phyloP scores from a whole-genome alignment of 1,140 invertebrate species.

The Zaprionus taronus region DNA sequence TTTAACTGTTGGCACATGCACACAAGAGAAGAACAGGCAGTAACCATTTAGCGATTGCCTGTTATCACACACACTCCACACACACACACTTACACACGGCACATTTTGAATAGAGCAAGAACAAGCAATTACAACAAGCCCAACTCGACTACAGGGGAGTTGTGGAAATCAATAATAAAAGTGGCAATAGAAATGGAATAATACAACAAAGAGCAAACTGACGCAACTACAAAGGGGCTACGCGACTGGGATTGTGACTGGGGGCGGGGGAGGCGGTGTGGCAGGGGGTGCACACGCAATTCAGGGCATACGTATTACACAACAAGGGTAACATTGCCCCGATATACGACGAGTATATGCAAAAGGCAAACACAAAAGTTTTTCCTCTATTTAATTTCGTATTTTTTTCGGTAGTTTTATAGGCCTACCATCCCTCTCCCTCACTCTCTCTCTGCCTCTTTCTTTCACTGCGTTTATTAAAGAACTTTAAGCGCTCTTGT shows the following conservation, averaged over 20 bases:
- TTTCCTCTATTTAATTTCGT: slow-evolving; percentile 10
- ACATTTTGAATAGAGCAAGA: slow-evolving; percentile 64
- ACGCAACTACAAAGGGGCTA: slow-evolving; percentile 5
- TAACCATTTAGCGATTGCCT: slow-evolving; percentile 35
- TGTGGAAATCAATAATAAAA: slow-evolving; percentile 75
- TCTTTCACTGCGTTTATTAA: slow-evolving; percentile 28
- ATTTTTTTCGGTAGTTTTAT: slow-evolving; percentile 8
- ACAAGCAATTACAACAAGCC: slow-evolving; percentile 63
- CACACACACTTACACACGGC: slow-evolving; percentile 32
- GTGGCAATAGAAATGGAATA: slow-evolving; percentile 59
- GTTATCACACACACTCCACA: slow-evolving; percentile 35
- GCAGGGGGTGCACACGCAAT: slow-evolving; percentile 61
- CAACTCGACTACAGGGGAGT: slow-evolving; percentile 25
- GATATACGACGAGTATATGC: slow-evolving; percentile 13
- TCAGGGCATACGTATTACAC: slow-evolving; percentile 58
- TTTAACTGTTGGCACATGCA: slow-evolving; percentile 43
- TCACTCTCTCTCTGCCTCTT: slow-evolving; percentile 16
- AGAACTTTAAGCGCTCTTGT: slow-evolving; percentile 55
- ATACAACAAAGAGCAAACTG: slow-evolving; percentile 17
- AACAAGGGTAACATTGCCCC: slow-evolving; percentile 74
- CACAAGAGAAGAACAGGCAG: slow-evolving; percentile 19
- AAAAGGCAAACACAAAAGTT: slow-evolving; percentile 39
- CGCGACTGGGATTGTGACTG: background rate
- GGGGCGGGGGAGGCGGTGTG: background rate
- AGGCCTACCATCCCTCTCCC: slow-evolving; percentile 13